Evolutionary conservation across 2,797 vertebrate species (phyloP).

Genomic region (Oreonectes daqikongensis): DNA sequence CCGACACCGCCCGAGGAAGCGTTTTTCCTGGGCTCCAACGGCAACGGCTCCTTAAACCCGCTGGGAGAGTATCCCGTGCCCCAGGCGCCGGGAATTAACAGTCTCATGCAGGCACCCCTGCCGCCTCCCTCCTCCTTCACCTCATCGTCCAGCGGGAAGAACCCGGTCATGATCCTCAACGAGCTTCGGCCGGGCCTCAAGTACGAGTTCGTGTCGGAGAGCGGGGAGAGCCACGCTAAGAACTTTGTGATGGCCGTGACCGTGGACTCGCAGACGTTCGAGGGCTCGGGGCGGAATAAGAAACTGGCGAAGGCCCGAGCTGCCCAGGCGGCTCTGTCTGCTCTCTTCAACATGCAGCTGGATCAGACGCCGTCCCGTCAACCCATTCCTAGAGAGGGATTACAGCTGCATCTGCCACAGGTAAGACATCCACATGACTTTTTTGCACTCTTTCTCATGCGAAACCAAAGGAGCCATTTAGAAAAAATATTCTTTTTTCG

Average conservation of each 20-base stretch:
- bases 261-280: conserved; percentile 91
- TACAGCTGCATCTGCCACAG: conserved; percentile 95
- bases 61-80: conserved; percentile 84
- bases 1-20: conserved; percentile 81
- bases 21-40: conserved; percentile 89
- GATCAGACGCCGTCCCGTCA: conserved; percentile 95
- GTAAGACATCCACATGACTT: conserved; percentile 71
- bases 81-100: conserved; percentile 73
- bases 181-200: conserved; percentile 95
- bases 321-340: conserved; percentile 90
- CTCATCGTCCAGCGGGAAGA: conserved; percentile 88
- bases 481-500: too few species aligned
- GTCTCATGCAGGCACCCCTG: conserved; percentile 84
- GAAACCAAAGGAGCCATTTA: too few species aligned
- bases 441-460: too few species aligned
- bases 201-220: conserved; percentile 97
- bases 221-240: conserved; percentile 96
- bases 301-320: conserved; percentile 97
- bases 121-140: conserved; percentile 80
- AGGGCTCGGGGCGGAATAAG: conserved; percentile 96
- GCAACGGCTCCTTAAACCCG: conserved; percentile 85
- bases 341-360: conserved; percentile 96
- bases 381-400: conserved; percentile 91
- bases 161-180: conserved; percentile 97
- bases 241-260: conserved; percentile 98